Evolutionary conservation across 2,888 invertebrate species (phyloP).

Genomic region (Xanthia togata): DNA sequence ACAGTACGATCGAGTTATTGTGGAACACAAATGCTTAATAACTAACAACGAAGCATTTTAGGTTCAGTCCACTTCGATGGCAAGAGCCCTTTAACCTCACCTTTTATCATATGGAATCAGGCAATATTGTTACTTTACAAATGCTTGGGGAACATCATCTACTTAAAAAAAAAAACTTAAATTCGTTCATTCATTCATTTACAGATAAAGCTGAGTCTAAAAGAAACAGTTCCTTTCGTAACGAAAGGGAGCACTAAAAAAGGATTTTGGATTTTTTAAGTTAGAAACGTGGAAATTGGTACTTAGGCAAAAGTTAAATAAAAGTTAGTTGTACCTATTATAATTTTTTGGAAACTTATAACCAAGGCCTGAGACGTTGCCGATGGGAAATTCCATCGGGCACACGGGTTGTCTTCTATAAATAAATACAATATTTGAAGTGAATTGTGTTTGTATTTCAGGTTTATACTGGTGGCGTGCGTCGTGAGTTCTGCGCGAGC

Average conservation of each 20-base stretch:
- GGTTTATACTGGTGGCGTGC: conserved; percentile 81
- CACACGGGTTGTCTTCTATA: background rate
- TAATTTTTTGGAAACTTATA: background rate
- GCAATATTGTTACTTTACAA: background rate
- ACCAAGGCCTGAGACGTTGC: background rate
- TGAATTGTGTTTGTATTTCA: conserved; percentile 72
- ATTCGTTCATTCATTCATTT: background rate
- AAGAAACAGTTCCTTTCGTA: background rate
- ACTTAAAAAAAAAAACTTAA: background rate
- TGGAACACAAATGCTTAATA: background rate
- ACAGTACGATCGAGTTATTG: background rate
- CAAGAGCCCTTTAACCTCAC: background rate
- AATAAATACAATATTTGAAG: conserved; percentile 7
- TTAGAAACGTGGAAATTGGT: background rate
- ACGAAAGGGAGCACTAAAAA: background rate
- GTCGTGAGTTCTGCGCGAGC: conserved; percentile 79
- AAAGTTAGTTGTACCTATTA: background rate
- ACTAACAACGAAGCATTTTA: background rate
- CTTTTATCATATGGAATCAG: background rate
- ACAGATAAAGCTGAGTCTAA: background rate
- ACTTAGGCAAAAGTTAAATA: background rate
- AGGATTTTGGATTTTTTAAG: background rate
- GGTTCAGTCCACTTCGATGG: background rate
- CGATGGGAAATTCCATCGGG: background rate
- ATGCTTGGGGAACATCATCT: background rate